Evolutionary conservation across 2,113 vertebrate species (phyloP), one percentile per base, ranked within the genome.

Genomic region (Ailurus styani): DNA sequence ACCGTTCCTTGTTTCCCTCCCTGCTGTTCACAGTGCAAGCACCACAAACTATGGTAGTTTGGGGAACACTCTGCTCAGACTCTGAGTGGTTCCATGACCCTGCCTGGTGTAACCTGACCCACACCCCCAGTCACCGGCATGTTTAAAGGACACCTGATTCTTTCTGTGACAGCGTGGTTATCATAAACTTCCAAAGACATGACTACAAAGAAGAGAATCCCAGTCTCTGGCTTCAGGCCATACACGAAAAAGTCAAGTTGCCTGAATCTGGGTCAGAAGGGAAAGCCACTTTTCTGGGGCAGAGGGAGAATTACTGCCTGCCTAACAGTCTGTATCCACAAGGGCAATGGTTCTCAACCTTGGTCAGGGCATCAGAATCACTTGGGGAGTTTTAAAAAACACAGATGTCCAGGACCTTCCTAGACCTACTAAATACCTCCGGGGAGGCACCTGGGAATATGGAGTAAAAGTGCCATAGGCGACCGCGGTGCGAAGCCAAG

Each of bases 71-170:
- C 52, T 92, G 91, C 55, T 66, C 12, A 10, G 64, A 82, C 70
- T 84, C 62, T 40, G 73, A 50, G 60, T 14, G 84, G 88, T 60
- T 66, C 91, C 18, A 50, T 60, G 87, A 90, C 82, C 75, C 55
- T 81, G 54, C 47, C 52, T 40, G n/a, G 45, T 62, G 45, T 86
- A 81, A 95, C 75, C 77, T 94, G 91, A 95, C 23, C 66, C 18
- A 87, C 70, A 88, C 2, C 57, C 23, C 55, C 23, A 79, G 94
- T 86, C 29, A 82, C 34, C 0, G 4, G 82, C 52, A 87, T 93
- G 68, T 75, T 91, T 93, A 96, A 96, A 93, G 85, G 92, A 93
- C 78, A 97, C 45, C 25, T 85, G 96, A 97, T 93, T 93, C 85
- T 88, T 97, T 97, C 54, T 73, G 52, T 82, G 87, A 82, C 62